Percentiles rank a stretch among this genome's conserved stretches.
Conservation (phyloP, 2,113 vertebrate species). For the Xiphophorus hellerii region DNA sequence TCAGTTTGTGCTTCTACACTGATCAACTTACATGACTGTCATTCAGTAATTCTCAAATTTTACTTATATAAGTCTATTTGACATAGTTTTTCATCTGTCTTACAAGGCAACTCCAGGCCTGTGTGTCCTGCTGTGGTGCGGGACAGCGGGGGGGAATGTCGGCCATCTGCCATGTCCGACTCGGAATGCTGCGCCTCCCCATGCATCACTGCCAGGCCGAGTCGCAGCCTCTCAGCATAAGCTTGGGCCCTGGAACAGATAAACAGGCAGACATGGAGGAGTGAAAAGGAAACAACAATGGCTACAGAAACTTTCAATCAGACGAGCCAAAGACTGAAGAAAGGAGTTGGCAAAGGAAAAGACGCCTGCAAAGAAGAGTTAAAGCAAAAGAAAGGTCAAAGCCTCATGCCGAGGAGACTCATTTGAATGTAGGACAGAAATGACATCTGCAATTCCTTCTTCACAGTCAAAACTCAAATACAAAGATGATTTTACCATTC, state of each 20-base stretch:
- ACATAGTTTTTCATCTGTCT: slow-evolving; percentile 59
- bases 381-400: too few species aligned
- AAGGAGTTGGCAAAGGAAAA: background rate
- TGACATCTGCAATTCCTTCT: too few species aligned
- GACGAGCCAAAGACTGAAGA: background rate
- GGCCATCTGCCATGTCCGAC: slow-evolving; percentile 92
- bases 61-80: too few species aligned
- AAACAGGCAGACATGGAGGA: slow-evolving; percentile 15
- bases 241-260: slow-evolving; percentile 89
- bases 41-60: background rate
- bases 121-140: slow-evolving; percentile 88
- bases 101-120: slow-evolving; percentile 93
- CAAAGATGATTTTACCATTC: too few species aligned
- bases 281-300: slow-evolving; percentile 21
- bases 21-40: background rate
- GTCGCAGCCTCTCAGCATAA: slow-evolving; percentile 91
- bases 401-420: too few species aligned
- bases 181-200: slow-evolving; percentile 93
- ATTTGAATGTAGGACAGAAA: too few species aligned
- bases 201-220: slow-evolving; percentile 94
- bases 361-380: too few species aligned
- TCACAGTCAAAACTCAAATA: too few species aligned
- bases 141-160: slow-evolving; percentile 89
- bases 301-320: background rate
- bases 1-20: background rate